Evolutionary conservation across 2,797 vertebrate species (phyloP).

Genomic region (Coluber constrictor): DNA sequence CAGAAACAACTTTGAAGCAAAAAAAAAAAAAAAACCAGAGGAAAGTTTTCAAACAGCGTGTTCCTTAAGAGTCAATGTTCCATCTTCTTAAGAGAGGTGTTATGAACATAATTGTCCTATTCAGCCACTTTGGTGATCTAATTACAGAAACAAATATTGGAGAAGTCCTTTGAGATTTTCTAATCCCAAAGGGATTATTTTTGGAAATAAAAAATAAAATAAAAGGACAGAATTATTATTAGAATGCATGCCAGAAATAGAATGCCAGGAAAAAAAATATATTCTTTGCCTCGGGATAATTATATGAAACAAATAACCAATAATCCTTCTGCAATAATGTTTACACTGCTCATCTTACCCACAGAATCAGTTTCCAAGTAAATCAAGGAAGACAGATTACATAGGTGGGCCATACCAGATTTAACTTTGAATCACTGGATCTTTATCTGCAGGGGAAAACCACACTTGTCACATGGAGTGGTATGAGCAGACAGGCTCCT

Average conservation of each 20-base stretch:
- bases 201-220: not conserved
- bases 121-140: not conserved
- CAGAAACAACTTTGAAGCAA: not conserved
- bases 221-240: not conserved
- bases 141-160: not conserved
- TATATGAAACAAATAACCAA: not conserved
- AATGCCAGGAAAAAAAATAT: not conserved
- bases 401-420: not conserved
- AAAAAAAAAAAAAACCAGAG: not conserved
- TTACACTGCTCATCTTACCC: not conserved
- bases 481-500: too few relatives aligned
- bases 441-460: not conserved
- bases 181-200: not conserved
- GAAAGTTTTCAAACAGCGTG: not conserved
- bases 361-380: not conserved
- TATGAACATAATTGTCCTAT: not conserved
- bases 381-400: not conserved
- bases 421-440: not conserved
- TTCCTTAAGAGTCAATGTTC: not conserved
- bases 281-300: not conserved
- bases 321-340: not conserved
- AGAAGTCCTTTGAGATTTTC: not conserved
- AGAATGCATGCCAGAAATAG: not conserved
- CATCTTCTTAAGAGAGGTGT: not conserved
- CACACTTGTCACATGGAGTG: not conserved